phyloP scores from a whole-genome alignment of 1,140 invertebrate species.

The Aphidius gifuensis region DNA sequence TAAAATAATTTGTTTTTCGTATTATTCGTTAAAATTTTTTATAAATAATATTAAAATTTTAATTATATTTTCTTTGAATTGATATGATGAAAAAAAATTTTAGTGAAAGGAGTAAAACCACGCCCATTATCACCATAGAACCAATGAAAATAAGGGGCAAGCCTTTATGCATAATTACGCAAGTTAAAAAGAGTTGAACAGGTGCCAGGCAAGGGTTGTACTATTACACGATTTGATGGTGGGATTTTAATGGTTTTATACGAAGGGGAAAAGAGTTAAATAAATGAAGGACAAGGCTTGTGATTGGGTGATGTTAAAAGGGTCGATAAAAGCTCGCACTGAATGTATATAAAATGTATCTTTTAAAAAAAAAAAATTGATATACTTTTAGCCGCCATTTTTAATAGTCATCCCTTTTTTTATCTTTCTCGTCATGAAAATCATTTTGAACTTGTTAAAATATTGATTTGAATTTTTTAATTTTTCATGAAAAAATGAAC shows the following conservation, averaged over 20 bases:
- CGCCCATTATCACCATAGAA: not conserved
- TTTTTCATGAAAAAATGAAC: too few species aligned
- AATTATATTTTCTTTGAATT: too few species aligned
- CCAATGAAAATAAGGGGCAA: slow-evolving; percentile 33
- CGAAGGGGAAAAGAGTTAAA: slow-evolving; percentile 39
- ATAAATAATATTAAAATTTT: too few species aligned
- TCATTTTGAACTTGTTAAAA: too few species aligned
- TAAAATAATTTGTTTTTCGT: too few species aligned
- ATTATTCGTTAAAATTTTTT: too few species aligned
- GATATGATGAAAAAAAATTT: too few species aligned
- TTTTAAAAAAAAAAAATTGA: slow-evolving; percentile 11
- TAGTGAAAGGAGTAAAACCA: slow-evolving; percentile 19
- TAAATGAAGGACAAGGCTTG: slow-evolving; percentile 33
- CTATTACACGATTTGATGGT: not conserved
- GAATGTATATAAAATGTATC: not conserved
- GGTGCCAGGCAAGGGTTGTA: slow-evolving; percentile 40
- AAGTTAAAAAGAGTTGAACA: slow-evolving; percentile 35
- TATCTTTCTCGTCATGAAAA: too few species aligned
- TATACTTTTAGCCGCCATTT: slow-evolving; percentile 18
- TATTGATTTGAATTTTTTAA: too few species aligned
- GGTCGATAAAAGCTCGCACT: slow-evolving; percentile 22
- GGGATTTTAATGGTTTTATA: not conserved
- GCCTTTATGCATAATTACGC: slow-evolving; percentile 43
- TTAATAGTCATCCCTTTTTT: slow-evolving; percentile 3
- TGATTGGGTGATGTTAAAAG: slow-evolving; percentile 24